Evolutionary conservation across 1,140 invertebrate species (phyloP).

Genomic region (Halictus rubicundus): DNA sequence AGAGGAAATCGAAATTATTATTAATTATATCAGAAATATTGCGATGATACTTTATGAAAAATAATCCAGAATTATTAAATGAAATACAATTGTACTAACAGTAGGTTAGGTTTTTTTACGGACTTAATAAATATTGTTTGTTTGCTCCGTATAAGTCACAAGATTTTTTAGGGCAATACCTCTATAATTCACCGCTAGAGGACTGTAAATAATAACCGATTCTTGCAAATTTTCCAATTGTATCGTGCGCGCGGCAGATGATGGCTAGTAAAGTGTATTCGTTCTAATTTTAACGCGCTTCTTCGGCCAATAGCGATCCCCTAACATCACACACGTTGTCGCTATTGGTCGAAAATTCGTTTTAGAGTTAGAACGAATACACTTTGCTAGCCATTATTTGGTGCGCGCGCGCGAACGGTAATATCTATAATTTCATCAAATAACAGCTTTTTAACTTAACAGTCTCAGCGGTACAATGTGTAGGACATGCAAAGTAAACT

Average conservation of each 20-base stretch:
- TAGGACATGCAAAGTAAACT: too few species aligned
- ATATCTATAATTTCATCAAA: not conserved
- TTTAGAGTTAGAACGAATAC: too few species aligned
- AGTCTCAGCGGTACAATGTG: not conserved
- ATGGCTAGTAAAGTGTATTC: too few species aligned
- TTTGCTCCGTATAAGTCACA: not conserved
- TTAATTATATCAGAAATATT: not conserved
- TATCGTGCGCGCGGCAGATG: too few species aligned
- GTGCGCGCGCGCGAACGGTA: too few species aligned
- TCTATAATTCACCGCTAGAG: not conserved
- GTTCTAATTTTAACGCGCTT: too few species aligned
- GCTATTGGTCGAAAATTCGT: too few species aligned
- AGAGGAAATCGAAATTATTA: conserved; percentile 1
- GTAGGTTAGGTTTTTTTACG: too few species aligned
- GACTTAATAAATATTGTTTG: not conserved
- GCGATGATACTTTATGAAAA: not conserved
- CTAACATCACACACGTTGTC: too few species aligned
- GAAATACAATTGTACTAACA: not conserved
- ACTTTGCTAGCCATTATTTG: too few species aligned
- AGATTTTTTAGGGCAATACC: not conserved
- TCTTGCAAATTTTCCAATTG: not conserved
- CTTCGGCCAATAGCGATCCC: too few species aligned
- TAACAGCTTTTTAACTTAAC: not conserved
- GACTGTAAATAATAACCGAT: not conserved
- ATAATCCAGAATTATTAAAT: not conserved